Evolutionary conservation across 2,797 vertebrate genomes (phyloP).

Genomic region (Oryzias sinensis): DNA sequence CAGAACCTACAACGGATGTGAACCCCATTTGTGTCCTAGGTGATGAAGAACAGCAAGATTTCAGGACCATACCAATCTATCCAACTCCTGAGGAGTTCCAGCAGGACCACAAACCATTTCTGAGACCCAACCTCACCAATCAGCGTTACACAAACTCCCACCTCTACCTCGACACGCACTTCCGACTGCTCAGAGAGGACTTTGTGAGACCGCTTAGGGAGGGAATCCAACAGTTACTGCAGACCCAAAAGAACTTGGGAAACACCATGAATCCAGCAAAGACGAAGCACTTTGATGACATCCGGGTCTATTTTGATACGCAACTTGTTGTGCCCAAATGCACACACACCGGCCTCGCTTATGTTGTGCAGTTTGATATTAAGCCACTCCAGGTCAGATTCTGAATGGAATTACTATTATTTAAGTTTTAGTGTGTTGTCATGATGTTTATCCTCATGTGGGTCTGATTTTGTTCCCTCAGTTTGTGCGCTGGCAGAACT

Average conservation of each 20-base stretch:
- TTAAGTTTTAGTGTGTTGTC: background rate
- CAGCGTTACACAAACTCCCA: conserved; percentile 79
- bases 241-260: conserved; percentile 52
- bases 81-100: conserved; percentile 86
- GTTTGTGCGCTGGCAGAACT: conserved; percentile 91
- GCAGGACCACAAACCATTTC: conserved; percentile 79
- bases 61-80: conserved; percentile 84
- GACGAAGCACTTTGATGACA: conserved; percentile 85
- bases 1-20: background rate
- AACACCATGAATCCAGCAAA: conserved; percentile 57
- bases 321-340: conserved; percentile 80
- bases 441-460: background rate
- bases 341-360: conserved; percentile 80
- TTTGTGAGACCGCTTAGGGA: conserved; percentile 92
- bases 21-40: conserved; percentile 27
- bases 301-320: conserved; percentile 85
- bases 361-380: conserved; percentile 85
- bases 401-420: background rate
- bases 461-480: conserved; percentile 38
- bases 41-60: conserved; percentile 66
- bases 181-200: conserved; percentile 90
- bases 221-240: conserved; percentile 83
- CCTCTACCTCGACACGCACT: conserved; percentile 92
- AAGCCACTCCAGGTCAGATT: conserved; percentile 76
- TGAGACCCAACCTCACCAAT: conserved; percentile 84